Evolutionary conservation across 2,888 invertebrate species (phyloP).

Genomic region (Epinotia bilunana): DNA sequence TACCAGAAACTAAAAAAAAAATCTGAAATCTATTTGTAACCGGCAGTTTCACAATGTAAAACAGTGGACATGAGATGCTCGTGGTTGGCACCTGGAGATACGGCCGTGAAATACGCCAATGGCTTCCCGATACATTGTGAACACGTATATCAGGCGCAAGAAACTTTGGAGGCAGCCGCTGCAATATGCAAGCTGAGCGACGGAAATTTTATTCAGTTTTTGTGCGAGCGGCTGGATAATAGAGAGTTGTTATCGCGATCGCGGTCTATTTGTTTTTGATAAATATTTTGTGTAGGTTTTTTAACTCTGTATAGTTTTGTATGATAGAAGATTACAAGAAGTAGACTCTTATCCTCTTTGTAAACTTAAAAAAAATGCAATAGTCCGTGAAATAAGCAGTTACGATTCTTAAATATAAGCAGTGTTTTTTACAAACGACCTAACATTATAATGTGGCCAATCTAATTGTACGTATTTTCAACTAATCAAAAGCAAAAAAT

Average conservation of each 20-base stretch:
- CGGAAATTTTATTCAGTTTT: slow-evolving; percentile 40
- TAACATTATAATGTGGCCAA: not conserved
- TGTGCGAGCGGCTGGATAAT: slow-evolving; percentile 29
- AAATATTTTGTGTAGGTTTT: not conserved
- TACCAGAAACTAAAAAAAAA: not conserved
- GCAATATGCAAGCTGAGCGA: slow-evolving; percentile 43
- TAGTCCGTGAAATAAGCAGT: too few relatives aligned
- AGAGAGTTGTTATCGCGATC: slow-evolving; percentile 9
- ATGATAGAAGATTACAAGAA: too few relatives aligned
- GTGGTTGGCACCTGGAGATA: slow-evolving; percentile 68
- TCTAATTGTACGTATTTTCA: not conserved
- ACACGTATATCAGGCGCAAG: slow-evolving; percentile 56
- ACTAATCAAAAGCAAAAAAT: not conserved
- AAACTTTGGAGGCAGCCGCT: slow-evolving; percentile 62
- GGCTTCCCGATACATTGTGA: slow-evolving; percentile 72
- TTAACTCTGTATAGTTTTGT: not conserved
- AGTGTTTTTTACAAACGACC: not conserved
- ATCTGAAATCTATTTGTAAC: slow-evolving; percentile 38
- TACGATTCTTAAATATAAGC: too few relatives aligned
- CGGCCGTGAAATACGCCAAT: slow-evolving; percentile 61
- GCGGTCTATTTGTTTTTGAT: slow-evolving; percentile 9
- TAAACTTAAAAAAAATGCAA: too few relatives aligned
- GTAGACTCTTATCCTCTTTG: too few relatives aligned
- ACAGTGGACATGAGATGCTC: slow-evolving; percentile 51
- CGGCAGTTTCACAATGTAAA: slow-evolving; percentile 54